Evolutionary conservation across 2,113 vertebrate species (phyloP).

Genomic region (Agapornis roseicollis): DNA sequence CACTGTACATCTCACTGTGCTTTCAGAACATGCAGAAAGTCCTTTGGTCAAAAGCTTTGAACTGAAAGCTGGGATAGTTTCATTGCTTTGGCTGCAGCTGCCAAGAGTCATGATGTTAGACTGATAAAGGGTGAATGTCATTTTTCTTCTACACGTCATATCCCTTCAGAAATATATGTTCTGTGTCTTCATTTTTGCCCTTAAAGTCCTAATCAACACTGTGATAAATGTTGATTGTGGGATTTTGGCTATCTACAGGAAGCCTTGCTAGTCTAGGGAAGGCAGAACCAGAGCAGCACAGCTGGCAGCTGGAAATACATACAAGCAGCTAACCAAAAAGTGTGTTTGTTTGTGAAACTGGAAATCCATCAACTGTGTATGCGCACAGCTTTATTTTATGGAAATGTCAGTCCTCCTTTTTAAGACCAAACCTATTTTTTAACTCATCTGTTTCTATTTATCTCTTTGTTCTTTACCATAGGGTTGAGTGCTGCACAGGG

Average conservation of each 20-base stretch:
- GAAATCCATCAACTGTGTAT: neutral
- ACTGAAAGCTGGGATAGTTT: neutral
- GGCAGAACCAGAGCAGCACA: neutral
- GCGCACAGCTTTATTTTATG: neutral
- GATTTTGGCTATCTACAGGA: neutral
- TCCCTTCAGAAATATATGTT: neutral
- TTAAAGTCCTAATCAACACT: neutral
- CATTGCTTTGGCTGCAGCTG: neutral
- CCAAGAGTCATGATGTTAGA: neutral
- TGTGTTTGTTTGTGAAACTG: neutral
- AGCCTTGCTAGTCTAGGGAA: neutral
- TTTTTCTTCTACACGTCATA: neutral
- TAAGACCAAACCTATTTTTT: neutral
- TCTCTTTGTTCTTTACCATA: neutral
- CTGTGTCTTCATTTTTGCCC: neutral
- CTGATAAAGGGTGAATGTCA: neutral
- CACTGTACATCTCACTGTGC: neutral
- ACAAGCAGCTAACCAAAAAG: neutral
- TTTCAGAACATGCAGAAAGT: rapidly evolving
- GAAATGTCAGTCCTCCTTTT: neutral
- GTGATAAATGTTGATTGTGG: neutral
- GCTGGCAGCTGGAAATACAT: neutral
- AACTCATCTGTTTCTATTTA: neutral
- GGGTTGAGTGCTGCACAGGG: neutral
- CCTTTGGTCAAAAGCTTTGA: rapidly evolving